Evolutionary conservation across 2,797 vertebrate species (phyloP).

Genomic region (Urocyon cinereoargenteus): DNA sequence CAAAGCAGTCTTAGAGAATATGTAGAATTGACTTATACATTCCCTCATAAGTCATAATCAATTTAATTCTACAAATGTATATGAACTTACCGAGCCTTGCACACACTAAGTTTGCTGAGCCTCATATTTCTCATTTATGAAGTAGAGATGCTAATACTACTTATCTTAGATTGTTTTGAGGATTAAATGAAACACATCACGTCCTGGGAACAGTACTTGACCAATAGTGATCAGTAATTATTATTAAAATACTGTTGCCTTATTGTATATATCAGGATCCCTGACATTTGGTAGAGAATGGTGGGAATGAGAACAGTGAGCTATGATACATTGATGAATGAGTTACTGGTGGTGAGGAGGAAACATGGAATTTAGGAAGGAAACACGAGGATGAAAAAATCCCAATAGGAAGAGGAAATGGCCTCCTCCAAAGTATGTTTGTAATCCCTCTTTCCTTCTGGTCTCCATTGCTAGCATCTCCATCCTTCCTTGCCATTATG

Average conservation of each 20-base stretch:
- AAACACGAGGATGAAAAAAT: not conserved
- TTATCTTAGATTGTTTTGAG: not conserved
- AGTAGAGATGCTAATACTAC: not conserved
- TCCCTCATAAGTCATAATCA: not conserved
- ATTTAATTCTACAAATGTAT: not conserved
- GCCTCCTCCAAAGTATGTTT: not conserved
- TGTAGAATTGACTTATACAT: not conserved
- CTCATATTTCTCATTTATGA: not conserved
- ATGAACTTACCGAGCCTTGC: not conserved
- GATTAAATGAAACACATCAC: not conserved
- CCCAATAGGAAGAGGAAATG: not conserved
- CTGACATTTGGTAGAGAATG: not conserved
- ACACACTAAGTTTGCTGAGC: not conserved
- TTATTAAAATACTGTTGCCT: not conserved
- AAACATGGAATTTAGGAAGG: not conserved
- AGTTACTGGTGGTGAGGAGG: not conserved
- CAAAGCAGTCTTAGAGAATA: not conserved
- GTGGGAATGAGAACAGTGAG: too few relatives aligned
- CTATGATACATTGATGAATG: not conserved
- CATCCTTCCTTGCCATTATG: fast-evolving
- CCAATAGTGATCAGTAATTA: not conserved
- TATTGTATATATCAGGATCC: not conserved
- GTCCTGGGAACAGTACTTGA: not conserved
- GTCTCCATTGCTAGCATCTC: too few relatives aligned
- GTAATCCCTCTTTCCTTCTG: not conserved